phyloP scores from a whole-genome alignment of 2,113 vertebrate genomes.

The Coregonus clupeaformis region DNA sequence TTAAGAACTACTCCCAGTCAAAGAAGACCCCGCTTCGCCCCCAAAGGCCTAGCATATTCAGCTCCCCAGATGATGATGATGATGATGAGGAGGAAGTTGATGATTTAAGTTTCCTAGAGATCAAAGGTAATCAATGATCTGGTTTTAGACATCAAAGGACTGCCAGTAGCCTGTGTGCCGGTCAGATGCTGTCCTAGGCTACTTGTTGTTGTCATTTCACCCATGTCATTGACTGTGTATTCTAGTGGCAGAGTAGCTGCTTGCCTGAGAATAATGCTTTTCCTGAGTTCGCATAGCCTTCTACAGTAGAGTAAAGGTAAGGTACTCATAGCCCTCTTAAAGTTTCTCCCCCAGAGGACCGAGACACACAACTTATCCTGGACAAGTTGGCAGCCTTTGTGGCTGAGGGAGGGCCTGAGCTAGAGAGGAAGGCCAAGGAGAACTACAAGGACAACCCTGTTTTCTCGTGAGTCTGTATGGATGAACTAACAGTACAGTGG shows the following conservation, averaged over 20 bases:
- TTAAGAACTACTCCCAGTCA: conserved; percentile 83
- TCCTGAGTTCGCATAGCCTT: conserved; percentile 42
- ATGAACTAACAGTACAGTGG: background rate
- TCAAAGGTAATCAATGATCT: conserved; percentile 74
- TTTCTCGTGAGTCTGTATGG: conserved; percentile 83
- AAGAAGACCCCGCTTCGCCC: conserved; percentile 80
- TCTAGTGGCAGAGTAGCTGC: too few relatives aligned
- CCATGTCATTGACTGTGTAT: background rate
- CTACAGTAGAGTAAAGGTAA: conserved; percentile 78
- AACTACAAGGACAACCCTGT: conserved; percentile 92
- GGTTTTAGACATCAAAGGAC: conserved; percentile 23
- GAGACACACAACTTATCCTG: conserved; percentile 86
- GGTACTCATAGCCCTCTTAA: conserved; percentile 98
- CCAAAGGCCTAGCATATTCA: conserved; percentile 87
- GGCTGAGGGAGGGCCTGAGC: conserved; percentile 88
- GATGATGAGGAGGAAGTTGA: conserved; percentile 84
- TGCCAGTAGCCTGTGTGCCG: too few relatives aligned
- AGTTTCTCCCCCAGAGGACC: conserved; percentile 99
- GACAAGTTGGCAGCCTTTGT: conserved; percentile 95
- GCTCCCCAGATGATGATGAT: conserved; percentile 84
- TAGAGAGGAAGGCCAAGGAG: conserved; percentile 91
- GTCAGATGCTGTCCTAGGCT: background rate
- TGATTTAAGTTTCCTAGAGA: conserved; percentile 74
- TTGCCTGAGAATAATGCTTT: background rate
- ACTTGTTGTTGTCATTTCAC: background rate